These are phyloP conservation scores for Caenorhabditis parvicauda DNA, from an alignment of 2,888 invertebrate species.

Conservation along the genomic window DNA sequence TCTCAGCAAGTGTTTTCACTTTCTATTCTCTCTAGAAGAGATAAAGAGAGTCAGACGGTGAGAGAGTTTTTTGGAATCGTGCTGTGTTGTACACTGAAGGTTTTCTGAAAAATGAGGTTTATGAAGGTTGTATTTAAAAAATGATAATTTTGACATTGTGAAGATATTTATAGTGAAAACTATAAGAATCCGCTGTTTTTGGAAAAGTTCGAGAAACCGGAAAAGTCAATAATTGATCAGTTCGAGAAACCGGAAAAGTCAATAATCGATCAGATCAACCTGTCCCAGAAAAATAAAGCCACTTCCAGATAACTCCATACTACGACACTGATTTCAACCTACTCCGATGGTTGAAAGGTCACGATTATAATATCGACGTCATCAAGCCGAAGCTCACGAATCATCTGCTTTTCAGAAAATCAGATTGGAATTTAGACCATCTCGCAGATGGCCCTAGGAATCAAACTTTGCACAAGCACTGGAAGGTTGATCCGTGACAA, in stretches of 20 bases:
- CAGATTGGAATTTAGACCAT: slow-evolving; percentile 43
- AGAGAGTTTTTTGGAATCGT: too few relatives aligned
- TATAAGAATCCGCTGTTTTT: background rate
- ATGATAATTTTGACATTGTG: too few relatives aligned
- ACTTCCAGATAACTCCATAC: slow-evolving; percentile 48
- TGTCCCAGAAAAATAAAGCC: too few relatives aligned
- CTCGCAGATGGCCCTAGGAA: slow-evolving; percentile 38
- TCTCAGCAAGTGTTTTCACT: too few relatives aligned
- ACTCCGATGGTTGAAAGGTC: slow-evolving; percentile 48
- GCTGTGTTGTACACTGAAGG: too few relatives aligned
- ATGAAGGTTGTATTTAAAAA: too few relatives aligned
- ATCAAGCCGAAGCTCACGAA: slow-evolving; percentile 47
- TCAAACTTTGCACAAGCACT: slow-evolving; percentile 47
- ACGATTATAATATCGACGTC: slow-evolving; percentile 42
- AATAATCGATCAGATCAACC: background rate
- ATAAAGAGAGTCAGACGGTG: too few relatives aligned
- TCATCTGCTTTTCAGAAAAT: slow-evolving; percentile 41
- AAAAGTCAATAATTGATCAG: background rate
- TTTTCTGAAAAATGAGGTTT: too few relatives aligned
- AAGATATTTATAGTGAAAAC: too few relatives aligned
- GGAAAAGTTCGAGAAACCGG: background rate
- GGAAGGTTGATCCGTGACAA: slow-evolving; percentile 46
- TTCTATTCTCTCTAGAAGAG: too few relatives aligned
- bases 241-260: background rate
- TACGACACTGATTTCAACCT: slow-evolving; percentile 54